Conservation (phyloP, 2,797 vertebrate genomes). For the Danio kyathit region DNA sequence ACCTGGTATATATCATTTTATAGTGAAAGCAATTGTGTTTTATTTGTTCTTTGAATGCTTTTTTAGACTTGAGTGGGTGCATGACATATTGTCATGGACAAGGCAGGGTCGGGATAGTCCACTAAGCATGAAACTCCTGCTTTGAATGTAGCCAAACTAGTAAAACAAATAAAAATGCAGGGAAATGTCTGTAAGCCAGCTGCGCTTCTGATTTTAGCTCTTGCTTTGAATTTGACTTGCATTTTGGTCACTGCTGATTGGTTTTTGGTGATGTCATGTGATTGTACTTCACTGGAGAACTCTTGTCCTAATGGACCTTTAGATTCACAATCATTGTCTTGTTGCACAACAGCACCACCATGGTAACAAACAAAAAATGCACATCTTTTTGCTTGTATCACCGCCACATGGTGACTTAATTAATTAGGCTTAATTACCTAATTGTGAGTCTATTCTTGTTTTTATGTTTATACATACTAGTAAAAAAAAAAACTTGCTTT, state of each 20-base stretch:
- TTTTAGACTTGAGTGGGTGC: slow-evolving; percentile 19
- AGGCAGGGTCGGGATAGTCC: slow-evolving; percentile 44
- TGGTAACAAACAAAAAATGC: slow-evolving; percentile 7
- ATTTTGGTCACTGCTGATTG: slow-evolving; percentile 45
- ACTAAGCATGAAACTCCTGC: slow-evolving; percentile 53
- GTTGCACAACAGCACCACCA: slow-evolving; percentile 49
- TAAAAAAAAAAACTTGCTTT: no score
- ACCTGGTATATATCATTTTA: neutral
- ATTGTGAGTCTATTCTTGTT: no score
- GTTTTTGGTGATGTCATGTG: slow-evolving; percentile 32
- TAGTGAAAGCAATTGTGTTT: neutral
- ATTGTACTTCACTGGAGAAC: slow-evolving; percentile 29
- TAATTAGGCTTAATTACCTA: no score
- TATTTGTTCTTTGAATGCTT: slow-evolving; percentile 38
- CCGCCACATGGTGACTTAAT: slow-evolving; percentile 1
- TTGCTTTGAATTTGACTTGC: slow-evolving; percentile 50
- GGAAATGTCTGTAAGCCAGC: slow-evolving; percentile 35
- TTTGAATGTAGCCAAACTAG: slow-evolving; percentile 78
- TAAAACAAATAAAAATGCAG: slow-evolving; percentile 58
- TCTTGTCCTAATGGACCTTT: slow-evolving; percentile 17
- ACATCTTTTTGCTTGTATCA: neutral
- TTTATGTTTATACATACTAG: no score
- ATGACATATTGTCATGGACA: slow-evolving; percentile 38
- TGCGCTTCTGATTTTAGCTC: slow-evolving; percentile 18
- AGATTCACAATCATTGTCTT: slow-evolving; percentile 17